Evolutionary conservation across 2,113 vertebrate species (phyloP).

Genomic region (Eulacestoma nigropectus): DNA sequence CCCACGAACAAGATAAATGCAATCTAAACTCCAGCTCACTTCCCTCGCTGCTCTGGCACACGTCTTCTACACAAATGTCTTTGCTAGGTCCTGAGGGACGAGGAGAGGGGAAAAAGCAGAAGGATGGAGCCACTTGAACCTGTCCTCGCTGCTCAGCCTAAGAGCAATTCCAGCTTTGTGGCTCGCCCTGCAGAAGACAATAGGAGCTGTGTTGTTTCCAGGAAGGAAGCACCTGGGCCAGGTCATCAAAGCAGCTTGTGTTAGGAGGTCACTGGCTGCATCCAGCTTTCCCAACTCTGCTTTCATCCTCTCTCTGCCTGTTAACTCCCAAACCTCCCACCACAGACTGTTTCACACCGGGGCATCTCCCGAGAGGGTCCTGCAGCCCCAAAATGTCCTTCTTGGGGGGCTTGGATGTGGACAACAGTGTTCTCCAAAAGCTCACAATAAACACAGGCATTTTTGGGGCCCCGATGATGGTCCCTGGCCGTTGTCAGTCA

Average conservation of each 20-base stretch:
- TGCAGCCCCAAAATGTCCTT: background rate
- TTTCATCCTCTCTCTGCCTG: conserved; percentile 14
- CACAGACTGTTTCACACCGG: fast-evolving
- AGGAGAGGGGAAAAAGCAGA: background rate
- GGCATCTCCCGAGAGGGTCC: background rate
- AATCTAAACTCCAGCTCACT: background rate
- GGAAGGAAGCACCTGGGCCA: conserved; percentile 50
- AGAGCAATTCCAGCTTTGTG: conserved; percentile 10
- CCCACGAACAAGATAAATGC: background rate
- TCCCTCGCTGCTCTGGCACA: background rate
- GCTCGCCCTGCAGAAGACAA: conserved; percentile 11
- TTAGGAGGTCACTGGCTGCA: conserved; percentile 22
- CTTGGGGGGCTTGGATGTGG: fast-evolving
- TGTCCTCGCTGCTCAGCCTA: background rate
- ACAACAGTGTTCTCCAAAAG: background rate
- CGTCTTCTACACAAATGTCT: background rate
- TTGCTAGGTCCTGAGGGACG: background rate
- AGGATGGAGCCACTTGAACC: conserved; percentile 16
- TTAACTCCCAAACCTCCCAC: conserved; percentile 46
- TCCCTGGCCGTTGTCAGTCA: background rate
- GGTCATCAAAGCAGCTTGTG: conserved; percentile 47
- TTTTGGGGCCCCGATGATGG: background rate
- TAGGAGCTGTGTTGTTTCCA: conserved; percentile 48
- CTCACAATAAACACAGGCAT: background rate
- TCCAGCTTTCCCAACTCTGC: background rate